Percentiles rank a stretch among this genome's conserved stretches.
Conservation (phyloP, 1,140 invertebrate species). For the Aleiodes sp. region DNA sequence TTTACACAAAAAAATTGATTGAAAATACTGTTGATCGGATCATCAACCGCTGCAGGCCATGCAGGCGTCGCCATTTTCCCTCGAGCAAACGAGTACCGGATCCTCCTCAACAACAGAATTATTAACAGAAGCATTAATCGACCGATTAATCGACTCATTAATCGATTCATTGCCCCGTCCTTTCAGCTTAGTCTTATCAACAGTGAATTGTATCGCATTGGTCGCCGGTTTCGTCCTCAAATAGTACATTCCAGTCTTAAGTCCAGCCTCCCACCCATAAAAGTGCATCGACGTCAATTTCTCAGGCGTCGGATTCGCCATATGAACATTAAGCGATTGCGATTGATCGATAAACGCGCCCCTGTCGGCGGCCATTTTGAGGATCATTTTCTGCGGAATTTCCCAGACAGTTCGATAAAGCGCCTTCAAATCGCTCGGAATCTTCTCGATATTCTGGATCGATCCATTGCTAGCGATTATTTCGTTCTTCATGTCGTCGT, state of each 20-base stretch:
- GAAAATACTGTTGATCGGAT: neutral
- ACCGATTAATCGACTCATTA: neutral
- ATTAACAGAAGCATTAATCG: neutral
- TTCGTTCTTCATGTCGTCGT: slow-evolving; percentile 95
- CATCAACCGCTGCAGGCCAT: slow-evolving; percentile 79
- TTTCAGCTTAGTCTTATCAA: slow-evolving; percentile 26
- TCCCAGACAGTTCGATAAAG: slow-evolving; percentile 84
- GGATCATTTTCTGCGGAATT: slow-evolving; percentile 73
- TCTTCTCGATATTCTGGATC: slow-evolving; percentile 86
- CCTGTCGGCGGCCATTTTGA: slow-evolving; percentile 80
- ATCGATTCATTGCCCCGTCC: neutral
- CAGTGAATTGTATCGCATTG: slow-evolving; percentile 33
- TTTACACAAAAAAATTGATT: neutral
- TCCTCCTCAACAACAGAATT: slow-evolving; percentile 67
- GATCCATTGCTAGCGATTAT: slow-evolving; percentile 94
- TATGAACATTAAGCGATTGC: slow-evolving; percentile 78
- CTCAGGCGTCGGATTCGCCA: slow-evolving; percentile 74
- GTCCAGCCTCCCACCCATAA: slow-evolving; percentile 76
- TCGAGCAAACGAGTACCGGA: slow-evolving; percentile 81
- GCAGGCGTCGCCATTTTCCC: slow-evolving; percentile 93
- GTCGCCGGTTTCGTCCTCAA: slow-evolving; percentile 71
- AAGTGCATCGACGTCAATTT: slow-evolving; percentile 81
- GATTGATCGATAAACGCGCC: slow-evolving; percentile 80
- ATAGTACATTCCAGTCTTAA: slow-evolving; percentile 84
- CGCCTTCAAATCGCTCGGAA: slow-evolving; percentile 76